These are phyloP conservation scores for Drosophila quadrilineata DNA, from an alignment of 1,140 invertebrate species.

Conservation along the genomic window DNA sequence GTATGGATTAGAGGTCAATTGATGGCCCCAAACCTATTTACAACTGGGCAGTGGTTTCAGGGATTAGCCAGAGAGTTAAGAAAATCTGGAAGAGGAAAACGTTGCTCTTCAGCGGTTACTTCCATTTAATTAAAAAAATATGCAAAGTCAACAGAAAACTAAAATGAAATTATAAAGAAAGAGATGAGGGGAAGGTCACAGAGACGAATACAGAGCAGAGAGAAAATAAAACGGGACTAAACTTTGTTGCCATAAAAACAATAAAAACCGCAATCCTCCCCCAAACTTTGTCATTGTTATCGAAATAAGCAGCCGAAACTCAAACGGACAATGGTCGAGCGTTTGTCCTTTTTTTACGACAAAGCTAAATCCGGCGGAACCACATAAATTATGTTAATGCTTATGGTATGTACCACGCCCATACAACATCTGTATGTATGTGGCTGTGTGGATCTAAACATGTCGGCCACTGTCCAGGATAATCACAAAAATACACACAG, in stretches of 20 bases:
- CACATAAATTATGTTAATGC: slow-evolving; percentile 81
- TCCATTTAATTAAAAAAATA: slow-evolving; percentile 80
- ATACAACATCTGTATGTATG: slow-evolving; percentile 59
- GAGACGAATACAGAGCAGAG: no score
- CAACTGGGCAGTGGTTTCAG: slow-evolving; percentile 48
- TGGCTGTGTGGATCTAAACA: neutral
- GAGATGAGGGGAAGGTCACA: no score
- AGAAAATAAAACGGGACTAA: slow-evolving; percentile 50
- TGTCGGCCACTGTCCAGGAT: slow-evolving; percentile 41
- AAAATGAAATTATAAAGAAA: slow-evolving; percentile 56
- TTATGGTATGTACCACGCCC: slow-evolving; percentile 74
- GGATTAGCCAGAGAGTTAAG: slow-evolving; percentile 53
- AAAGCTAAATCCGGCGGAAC: slow-evolving; percentile 78
- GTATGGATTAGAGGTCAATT: no score
- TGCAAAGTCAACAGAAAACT: slow-evolving; percentile 79
- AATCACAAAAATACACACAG: slow-evolving; percentile 78
- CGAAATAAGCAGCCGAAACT: slow-evolving; percentile 54
- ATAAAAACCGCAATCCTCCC: slow-evolving; percentile 74
- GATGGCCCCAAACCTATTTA: no score
- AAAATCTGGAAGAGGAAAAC: slow-evolving; percentile 6
- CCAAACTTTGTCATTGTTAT: slow-evolving; percentile 63
- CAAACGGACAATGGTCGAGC: slow-evolving; percentile 68
- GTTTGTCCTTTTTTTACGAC: slow-evolving; percentile 79
- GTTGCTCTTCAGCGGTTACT: slow-evolving; percentile 57
- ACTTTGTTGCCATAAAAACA: slow-evolving; percentile 80